A percentile compares a stretch with the other conserved stretches of the same genome.
Conservation (phyloP, 2,888 invertebrate genomes). For the Scelioninae gen. 1 region DNA sequence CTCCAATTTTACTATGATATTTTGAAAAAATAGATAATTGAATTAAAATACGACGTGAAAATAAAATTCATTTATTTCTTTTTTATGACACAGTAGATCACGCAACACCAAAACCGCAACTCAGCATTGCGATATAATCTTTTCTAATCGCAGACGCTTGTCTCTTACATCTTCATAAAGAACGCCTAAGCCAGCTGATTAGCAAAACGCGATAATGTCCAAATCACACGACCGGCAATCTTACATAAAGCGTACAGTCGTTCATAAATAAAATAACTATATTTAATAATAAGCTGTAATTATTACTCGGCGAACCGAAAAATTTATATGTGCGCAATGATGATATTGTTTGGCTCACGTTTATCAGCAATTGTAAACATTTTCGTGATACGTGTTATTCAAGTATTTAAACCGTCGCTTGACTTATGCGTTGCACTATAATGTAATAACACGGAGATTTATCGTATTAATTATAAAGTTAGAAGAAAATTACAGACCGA, state of each 20-base stretch:
- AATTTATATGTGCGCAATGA: slow-evolving; percentile 37
- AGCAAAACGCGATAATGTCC: slow-evolving; percentile 37
- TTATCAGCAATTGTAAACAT: slow-evolving; percentile 48
- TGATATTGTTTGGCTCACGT: slow-evolving; percentile 33
- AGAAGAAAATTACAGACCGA: slow-evolving; percentile 11
- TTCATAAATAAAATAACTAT: slow-evolving; percentile 55
- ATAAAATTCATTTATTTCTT: too few relatives aligned
- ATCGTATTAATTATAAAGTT: slow-evolving; percentile 34
- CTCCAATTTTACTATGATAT: too few relatives aligned
- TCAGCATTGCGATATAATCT: slow-evolving; percentile 42
- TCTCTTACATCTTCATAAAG: slow-evolving; percentile 56
- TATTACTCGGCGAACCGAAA: slow-evolving; percentile 14
- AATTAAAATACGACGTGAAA: too few relatives aligned
- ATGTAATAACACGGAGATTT: slow-evolving; percentile 30
- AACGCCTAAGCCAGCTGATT: slow-evolving; percentile 39
- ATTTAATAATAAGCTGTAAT: slow-evolving; percentile 46
- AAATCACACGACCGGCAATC: slow-evolving; percentile 39
- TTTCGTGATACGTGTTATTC: slow-evolving; percentile 33
- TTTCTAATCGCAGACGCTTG: slow-evolving; percentile 45
- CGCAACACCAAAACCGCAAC: slow-evolving; percentile 31
- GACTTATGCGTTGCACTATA: slow-evolving; percentile 4
- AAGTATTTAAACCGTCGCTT: neutral
- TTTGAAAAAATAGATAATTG: too few relatives aligned
- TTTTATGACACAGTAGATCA: slow-evolving; percentile 24
- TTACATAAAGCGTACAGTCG: slow-evolving; percentile 20